These are phyloP conservation scores for Spinibarbus caldwelli DNA, from an alignment of 2,797 vertebrate genomes.

Conservation along the genomic window DNA sequence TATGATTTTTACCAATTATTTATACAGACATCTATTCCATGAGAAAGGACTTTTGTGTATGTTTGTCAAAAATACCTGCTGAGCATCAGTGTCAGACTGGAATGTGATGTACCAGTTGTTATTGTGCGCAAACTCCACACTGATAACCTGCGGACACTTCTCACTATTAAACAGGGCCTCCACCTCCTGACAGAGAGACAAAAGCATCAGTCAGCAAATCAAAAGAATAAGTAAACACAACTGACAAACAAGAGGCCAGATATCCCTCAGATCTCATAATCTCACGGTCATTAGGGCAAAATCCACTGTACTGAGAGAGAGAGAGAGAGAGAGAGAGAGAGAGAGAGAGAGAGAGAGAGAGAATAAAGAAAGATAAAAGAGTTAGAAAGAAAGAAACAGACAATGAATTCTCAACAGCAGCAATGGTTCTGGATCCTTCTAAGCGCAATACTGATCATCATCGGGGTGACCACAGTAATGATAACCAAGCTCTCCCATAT, in stretches of 20 bases:
- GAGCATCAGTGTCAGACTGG: constrained; percentile 97
- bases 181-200: constrained; percentile 48
- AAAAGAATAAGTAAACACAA: background rate
- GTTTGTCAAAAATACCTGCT: constrained; percentile 83
- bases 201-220: background rate
- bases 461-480: constrained; percentile 62
- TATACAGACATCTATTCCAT: background rate
- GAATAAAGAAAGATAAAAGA: too few relatives aligned
- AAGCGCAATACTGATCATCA: constrained; percentile 86
- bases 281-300: constrained; percentile 87
- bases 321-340: background rate
- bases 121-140: constrained; percentile 98
- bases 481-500: background rate
- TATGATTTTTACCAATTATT: background rate
- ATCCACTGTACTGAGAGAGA: constrained; percentile 69
- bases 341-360: background rate
- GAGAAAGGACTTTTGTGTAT: background rate
- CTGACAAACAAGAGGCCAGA: background rate
- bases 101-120: constrained; percentile 99
- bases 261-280: constrained; percentile 68
- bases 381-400: background rate
- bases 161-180: constrained; percentile 66
- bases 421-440: constrained; percentile 78
- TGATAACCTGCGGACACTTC: constrained; percentile 96
- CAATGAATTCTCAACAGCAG: constrained; percentile 61